A percentile compares a stretch with the other conserved stretches of the same genome.
Evolutionary conservation across 2,888 invertebrate species (phyloP).

Genomic region (Vanessa cardui): DNA sequence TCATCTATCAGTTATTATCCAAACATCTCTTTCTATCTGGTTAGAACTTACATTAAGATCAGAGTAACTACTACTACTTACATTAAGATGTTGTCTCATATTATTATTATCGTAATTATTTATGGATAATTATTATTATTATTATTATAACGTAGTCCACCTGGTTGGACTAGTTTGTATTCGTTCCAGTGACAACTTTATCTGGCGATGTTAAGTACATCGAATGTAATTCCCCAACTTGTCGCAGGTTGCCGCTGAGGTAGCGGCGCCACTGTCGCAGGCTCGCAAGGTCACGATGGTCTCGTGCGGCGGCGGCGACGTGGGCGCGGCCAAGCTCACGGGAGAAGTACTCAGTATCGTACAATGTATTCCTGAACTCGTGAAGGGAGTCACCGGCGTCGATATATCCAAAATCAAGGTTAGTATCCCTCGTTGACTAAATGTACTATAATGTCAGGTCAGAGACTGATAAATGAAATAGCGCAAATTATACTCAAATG

Average conservation of each 20-base stretch:
- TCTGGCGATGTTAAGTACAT: no score
- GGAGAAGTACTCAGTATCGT: conserved; percentile 97
- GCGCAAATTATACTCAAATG: no score
- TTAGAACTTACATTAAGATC: no score
- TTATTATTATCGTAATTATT: no score
- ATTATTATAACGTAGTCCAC: no score
- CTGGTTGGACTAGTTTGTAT: no score
- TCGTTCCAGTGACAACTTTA: no score
- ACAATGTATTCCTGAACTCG: conserved; percentile 94
- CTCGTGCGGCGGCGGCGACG: conserved; percentile 93
- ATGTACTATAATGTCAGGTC: background rate
- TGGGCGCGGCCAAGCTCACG: conserved; percentile 97
- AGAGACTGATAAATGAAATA: background rate
- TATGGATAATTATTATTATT: no score
- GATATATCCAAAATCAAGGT: conserved; percentile 91
- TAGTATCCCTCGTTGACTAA: background rate
- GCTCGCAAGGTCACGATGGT: conserved; percentile 98
- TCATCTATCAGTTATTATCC: no score
- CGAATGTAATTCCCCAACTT: background rate
- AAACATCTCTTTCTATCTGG: no score
- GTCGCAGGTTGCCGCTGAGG: conserved; percentile 95
- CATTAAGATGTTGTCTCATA: no score
- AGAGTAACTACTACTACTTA: no score
- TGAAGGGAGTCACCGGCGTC: conserved; percentile 96
- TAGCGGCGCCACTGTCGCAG: conserved; percentile 96